These are phyloP conservation scores for Onychostruthus taczanowskii DNA, from an alignment of 2,113 vertebrate genomes.

Conservation along the genomic window DNA sequence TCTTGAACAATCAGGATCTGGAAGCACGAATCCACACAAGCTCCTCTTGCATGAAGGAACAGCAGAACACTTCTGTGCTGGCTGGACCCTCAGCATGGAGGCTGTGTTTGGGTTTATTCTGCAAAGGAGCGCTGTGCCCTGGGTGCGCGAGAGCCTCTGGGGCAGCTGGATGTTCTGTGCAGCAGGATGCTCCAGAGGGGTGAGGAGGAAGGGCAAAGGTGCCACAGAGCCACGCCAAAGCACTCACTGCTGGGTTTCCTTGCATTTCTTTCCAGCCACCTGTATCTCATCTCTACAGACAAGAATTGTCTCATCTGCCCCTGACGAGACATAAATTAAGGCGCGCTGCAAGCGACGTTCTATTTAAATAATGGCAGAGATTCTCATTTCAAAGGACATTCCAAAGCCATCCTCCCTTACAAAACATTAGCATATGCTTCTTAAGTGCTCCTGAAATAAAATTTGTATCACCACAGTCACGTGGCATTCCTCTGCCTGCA, in stretches of 20 bases:
- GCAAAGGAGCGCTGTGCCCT: accelerated
- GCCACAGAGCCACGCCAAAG: background rate
- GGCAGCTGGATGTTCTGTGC: background rate
- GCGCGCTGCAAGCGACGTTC: background rate
- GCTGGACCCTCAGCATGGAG: background rate
- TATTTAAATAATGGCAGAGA: constrained; percentile 13
- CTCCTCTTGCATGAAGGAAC: background rate
- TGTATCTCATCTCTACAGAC: background rate
- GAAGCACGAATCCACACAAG: background rate
- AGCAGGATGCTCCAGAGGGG: background rate
- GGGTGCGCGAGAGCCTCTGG: background rate
- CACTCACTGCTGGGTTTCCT: background rate
- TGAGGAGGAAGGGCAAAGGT: background rate
- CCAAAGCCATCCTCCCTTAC: background rate
- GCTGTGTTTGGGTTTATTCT: background rate
- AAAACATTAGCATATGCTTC: constrained; percentile 10
- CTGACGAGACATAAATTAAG: background rate
- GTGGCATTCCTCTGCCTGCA: background rate
- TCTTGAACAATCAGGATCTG: background rate
- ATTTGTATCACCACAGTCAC: background rate
- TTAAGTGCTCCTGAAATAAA: constrained; percentile 25
- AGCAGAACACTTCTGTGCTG: background rate
- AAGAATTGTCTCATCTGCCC: background rate
- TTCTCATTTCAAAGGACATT: background rate
- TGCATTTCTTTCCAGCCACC: background rate